Evolutionary conservation across 2,113 vertebrate genomes (phyloP).

Genomic region (Athene cunicularia): DNA sequence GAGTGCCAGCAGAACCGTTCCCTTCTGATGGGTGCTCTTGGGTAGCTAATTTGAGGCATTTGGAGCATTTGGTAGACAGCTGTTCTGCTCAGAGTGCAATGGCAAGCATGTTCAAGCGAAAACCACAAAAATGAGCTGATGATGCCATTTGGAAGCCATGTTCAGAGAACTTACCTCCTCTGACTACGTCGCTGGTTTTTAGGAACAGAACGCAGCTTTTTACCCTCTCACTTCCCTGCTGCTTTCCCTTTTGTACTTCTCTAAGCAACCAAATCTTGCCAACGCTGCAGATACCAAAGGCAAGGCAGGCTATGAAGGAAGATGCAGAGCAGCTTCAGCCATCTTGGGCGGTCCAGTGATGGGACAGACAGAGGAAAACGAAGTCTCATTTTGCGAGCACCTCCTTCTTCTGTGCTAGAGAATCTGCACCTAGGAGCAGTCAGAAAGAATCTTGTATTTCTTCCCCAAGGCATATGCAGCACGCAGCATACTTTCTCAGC

Average conservation of each 20-base stretch:
- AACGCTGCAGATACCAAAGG: not conserved
- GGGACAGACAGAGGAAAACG: not conserved
- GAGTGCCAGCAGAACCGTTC: conserved; percentile 23
- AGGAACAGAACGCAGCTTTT: conserved; percentile 7
- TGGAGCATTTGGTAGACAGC: conserved; percentile 62
- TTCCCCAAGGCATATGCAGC: not conserved
- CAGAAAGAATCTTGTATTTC: not conserved
- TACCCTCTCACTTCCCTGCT: not conserved
- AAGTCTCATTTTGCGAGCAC: not conserved
- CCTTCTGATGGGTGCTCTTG: conserved; percentile 11
- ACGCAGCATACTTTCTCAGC: fast-evolving
- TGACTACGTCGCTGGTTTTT: not conserved
- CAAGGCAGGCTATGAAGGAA: not conserved
- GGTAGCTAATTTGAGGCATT: conserved; percentile 9
- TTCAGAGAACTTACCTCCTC: conserved; percentile 31
- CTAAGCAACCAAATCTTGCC: not conserved
- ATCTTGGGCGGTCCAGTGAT: not conserved
- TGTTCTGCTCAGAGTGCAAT: conserved; percentile 28
- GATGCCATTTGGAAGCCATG: conserved; percentile 54
- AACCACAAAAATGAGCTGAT: conserved; percentile 54
- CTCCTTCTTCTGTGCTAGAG: not conserved
- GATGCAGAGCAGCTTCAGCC: not conserved
- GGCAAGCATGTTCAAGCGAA: not conserved
- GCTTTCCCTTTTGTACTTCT: not conserved
- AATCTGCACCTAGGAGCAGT: not conserved